phyloP scores from a whole-genome alignment of 2,888 invertebrate species.

The Drosophila mercatorum region DNA sequence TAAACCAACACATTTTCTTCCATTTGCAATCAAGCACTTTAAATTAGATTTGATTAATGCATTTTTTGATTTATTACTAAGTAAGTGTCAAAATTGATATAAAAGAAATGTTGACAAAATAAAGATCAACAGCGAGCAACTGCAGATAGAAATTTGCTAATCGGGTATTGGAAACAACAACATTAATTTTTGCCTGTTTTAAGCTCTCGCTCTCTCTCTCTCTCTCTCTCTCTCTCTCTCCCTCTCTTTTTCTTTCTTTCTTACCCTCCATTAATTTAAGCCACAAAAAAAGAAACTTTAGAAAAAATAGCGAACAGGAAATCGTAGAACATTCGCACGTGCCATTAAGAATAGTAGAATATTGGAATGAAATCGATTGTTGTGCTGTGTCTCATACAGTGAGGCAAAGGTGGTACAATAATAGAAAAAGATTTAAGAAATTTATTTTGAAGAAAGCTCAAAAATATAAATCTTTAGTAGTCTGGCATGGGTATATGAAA shows the following conservation, averaged over 20 bases:
- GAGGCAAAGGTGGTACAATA: constrained; percentile 6
- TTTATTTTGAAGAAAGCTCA: no score
- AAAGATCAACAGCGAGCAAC: not conserved
- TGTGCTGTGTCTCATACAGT: constrained; percentile 38
- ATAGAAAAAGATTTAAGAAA: not conserved
- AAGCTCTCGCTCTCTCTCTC: not conserved
- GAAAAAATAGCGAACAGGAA: constrained; percentile 56
- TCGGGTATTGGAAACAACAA: no score
- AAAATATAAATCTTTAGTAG: no score
- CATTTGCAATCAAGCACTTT: not conserved
- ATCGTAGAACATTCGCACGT: constrained; percentile 57
- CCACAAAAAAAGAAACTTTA: not conserved
- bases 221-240: not conserved
- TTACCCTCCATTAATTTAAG: constrained; percentile 4
- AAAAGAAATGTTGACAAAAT: not conserved
- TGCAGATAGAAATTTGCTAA: not conserved
- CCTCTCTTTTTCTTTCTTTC: not conserved
- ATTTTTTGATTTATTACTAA: not conserved
- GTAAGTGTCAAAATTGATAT: not conserved
- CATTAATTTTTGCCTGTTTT: not conserved
- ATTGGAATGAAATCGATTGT: constrained; percentile 44
- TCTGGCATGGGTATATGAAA: no score
- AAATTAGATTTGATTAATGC: not conserved
- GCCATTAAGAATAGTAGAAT: constrained; percentile 65
- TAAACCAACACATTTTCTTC: no score